A percentile compares a stretch with the other conserved stretches of the same genome.
Evolutionary conservation across 2,888 invertebrate genomes (phyloP).

Genomic region (Phyto melanocephala): DNA sequence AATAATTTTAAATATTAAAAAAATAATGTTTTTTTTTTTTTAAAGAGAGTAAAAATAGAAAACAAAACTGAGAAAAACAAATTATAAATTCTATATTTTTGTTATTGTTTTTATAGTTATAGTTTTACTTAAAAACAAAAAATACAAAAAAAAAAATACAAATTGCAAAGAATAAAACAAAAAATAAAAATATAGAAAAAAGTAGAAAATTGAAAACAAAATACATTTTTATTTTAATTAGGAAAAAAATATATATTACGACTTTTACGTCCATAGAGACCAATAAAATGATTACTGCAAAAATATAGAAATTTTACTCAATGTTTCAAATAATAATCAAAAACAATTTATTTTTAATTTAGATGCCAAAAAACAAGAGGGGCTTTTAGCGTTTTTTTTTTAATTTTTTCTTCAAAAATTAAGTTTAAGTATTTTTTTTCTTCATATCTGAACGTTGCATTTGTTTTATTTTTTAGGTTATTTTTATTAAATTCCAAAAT

Average conservation of each 20-base stretch:
- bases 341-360: conserved; percentile 58
- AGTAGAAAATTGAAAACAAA: conserved; percentile 58
- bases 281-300: conserved; percentile 56
- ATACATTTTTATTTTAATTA: conserved; percentile 44
- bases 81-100: conserved; percentile 60
- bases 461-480: conserved; percentile 6
- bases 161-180: conserved; percentile 44
- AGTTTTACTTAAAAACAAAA: conserved; percentile 51
- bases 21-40: neutral
- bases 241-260: conserved; percentile 32
- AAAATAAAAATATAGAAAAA: conserved; percentile 61
- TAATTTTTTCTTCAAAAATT: neutral
- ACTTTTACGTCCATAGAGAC: conserved; percentile 47
- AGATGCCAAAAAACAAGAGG: conserved; percentile 65
- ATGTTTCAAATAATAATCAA: conserved; percentile 58
- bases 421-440: neutral
- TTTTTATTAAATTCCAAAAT: conserved; percentile 53
- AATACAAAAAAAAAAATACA: conserved; percentile 34
- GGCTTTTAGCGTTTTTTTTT: conserved; percentile 60
- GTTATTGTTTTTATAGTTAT: conserved; percentile 45
- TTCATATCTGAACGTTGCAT: conserved; percentile 60
- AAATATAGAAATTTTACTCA: conserved; percentile 58
- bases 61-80: conserved; percentile 54
- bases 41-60: conserved; percentile 58
- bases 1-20: conserved; percentile 48